A percentile compares a stretch with the other conserved stretches of the same genome.
Evolutionary conservation across 2,888 invertebrate species (phyloP).

Genomic region (Tipula confusa): DNA sequence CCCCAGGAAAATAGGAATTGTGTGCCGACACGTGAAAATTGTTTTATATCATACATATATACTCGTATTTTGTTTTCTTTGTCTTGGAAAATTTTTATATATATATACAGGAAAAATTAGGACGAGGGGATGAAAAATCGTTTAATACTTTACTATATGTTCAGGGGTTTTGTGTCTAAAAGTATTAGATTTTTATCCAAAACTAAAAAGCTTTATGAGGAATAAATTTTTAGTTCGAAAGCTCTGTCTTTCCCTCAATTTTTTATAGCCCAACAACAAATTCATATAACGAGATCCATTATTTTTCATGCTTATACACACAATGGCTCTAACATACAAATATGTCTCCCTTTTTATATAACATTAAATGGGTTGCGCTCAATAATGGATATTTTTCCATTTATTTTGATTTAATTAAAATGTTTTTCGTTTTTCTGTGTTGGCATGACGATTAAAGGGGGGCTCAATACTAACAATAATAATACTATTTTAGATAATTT

Average conservation of each 20-base stretch:
- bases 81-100: not conserved
- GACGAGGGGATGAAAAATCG: not conserved
- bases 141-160: not conserved
- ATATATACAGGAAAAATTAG: not conserved
- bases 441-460: not conserved
- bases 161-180: not conserved
- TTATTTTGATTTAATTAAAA: conserved; percentile 25
- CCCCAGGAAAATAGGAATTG: conserved; percentile 13
- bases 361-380: conserved; percentile 29
- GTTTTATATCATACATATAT: not conserved
- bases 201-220: too few species aligned
- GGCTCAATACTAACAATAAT: not conserved
- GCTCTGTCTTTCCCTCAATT: not conserved
- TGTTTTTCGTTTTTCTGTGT: not conserved
- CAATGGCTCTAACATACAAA: not conserved
- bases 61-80: not conserved
- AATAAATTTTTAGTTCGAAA: not conserved
- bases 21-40: conserved; percentile 8
- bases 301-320: not conserved
- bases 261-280: conserved; percentile 25
- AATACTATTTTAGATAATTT: not conserved
- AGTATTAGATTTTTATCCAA: not conserved
- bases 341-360: conserved; percentile 26
- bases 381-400: not conserved
- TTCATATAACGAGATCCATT: not conserved